Evolutionary conservation across 2,797 vertebrate genomes (phyloP).

Genomic region (Sebastes steindachneri): DNA sequence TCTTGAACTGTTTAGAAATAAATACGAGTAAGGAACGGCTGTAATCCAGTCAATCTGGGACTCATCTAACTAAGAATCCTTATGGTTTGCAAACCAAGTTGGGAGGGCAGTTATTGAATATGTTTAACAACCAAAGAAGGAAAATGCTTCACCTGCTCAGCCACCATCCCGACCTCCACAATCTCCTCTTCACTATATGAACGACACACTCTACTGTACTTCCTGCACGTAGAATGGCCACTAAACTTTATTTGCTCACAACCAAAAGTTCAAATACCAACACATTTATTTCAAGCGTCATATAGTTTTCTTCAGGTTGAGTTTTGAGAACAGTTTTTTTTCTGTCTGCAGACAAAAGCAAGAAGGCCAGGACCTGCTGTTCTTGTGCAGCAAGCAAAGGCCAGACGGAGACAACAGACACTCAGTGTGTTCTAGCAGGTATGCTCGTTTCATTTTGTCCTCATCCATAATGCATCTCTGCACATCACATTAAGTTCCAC

Average conservation of each 20-base stretch:
- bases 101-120: neutral
- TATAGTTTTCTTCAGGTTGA: neutral
- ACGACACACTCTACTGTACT: neutral
- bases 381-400: conserved; percentile 68
- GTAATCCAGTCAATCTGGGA: neutral
- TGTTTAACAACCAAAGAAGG: neutral
- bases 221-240: neutral
- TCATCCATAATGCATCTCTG: neutral
- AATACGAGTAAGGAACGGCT: neutral
- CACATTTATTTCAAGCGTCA: neutral
- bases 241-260: neutral
- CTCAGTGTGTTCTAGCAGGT: conserved; percentile 61
- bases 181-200: neutral
- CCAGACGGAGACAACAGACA: conserved; percentile 50
- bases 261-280: neutral
- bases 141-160: neutral
- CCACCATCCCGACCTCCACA: neutral
- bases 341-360: conserved; percentile 80
- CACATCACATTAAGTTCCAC: neutral
- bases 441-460: neutral
- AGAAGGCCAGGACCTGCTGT: conserved; percentile 79
- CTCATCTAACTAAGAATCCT: neutral
- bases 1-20: neutral
- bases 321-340: neutral
- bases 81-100: neutral